Base-by-base conservation (phyloP, 2,113 vertebrate species). In the Coturnix japonica region DNA sequence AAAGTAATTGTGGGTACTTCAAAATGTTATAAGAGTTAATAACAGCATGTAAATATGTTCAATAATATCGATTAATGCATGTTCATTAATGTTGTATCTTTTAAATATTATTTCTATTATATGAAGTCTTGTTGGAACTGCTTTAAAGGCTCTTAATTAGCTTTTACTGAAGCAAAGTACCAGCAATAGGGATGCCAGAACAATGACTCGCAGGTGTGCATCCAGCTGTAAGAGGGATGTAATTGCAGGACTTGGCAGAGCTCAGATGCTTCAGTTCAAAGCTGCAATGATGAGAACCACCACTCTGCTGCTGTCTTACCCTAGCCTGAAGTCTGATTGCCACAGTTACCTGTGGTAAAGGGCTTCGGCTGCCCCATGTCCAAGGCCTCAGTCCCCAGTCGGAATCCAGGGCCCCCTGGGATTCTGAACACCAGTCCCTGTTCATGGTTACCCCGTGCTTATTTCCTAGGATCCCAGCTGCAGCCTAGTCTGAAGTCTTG, bases 91-190 rank as follows among this genome's bases (percentile, higher is more conserved):
- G 84, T 74, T 80, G 44, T 67, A 26, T 54, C 60, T 88, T 91
- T 73, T 25, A 93, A 87, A 73, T 90, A 65, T 60, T 81, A 65
- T 75, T 78, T 49, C 79, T 82, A 70, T 57, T 87, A 30, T 61
- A 82, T 70, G 79, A 91, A 78, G 46, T 60, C 69, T 67, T 77
- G 70, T 69, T 39, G 14, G 49, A 92, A 59, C 13, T 46, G 33
- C 75, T 89, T 93, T 81, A 87, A 63, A 66, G 7, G 43, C 59
- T 87, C 72, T 90, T 87, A 67, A 70, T 67, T 76, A 65, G 61
- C 49, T 77, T 74, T 75, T 88, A 71, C 61, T 75, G 56, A 53
- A 35, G 61, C 39, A 83, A 75, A 90, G 43, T 57, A 77, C 46
- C 33, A 60, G 67, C 70, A 25, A 4, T 1, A 17, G 59, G n/a